Percentiles rank a stretch among this genome's conserved stretches.
These are phyloP conservation scores for Thalpophila matura DNA, from an alignment of 2,888 invertebrate species.

Conservation along the genomic window DNA sequence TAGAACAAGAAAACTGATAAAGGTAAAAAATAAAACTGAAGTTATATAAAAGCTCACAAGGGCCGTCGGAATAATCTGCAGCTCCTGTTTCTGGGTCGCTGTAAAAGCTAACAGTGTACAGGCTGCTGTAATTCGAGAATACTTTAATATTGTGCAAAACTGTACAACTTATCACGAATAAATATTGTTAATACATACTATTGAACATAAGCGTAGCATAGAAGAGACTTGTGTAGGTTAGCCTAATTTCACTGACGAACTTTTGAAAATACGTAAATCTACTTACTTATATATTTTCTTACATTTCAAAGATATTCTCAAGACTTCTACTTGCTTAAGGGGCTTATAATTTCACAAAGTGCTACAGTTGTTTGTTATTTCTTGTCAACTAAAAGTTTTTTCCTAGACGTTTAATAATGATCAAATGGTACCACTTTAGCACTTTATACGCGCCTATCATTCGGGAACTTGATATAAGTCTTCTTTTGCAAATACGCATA, in stretches of 20 bases:
- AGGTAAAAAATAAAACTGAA: conserved; percentile 67
- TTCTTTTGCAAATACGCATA: conserved; percentile 48
- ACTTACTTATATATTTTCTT: conserved; percentile 53
- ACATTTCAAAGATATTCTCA: conserved; percentile 59
- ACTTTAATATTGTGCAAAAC: conserved; percentile 34
- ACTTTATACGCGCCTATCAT: conserved; percentile 67
- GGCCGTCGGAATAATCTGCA: conserved; percentile 84
- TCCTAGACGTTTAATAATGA: not conserved
- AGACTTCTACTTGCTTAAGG: conserved; percentile 75
- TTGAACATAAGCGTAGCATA: conserved; percentile 42
- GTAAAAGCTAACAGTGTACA: conserved; percentile 87
- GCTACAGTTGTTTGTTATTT: conserved; percentile 70
- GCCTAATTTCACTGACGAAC: conserved; percentile 75
- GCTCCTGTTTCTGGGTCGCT: conserved; percentile 87
- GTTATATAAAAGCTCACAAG: conserved; percentile 77
- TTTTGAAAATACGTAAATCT: conserved; percentile 57
- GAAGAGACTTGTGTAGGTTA: conserved; percentile 63
- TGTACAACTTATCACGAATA: conserved; percentile 14
- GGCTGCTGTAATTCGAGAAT: conserved; percentile 72
- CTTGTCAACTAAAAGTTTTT: conserved; percentile 10
- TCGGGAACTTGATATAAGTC: conserved; percentile 52
- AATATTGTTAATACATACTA: conserved; percentile 16
- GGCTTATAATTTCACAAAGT: conserved; percentile 74
- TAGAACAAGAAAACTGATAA: conserved; percentile 34
- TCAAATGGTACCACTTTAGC: conserved; percentile 68